Base-by-base conservation (phyloP, 64 coral and sea anemone species). In the Montipora sp. region DNA sequence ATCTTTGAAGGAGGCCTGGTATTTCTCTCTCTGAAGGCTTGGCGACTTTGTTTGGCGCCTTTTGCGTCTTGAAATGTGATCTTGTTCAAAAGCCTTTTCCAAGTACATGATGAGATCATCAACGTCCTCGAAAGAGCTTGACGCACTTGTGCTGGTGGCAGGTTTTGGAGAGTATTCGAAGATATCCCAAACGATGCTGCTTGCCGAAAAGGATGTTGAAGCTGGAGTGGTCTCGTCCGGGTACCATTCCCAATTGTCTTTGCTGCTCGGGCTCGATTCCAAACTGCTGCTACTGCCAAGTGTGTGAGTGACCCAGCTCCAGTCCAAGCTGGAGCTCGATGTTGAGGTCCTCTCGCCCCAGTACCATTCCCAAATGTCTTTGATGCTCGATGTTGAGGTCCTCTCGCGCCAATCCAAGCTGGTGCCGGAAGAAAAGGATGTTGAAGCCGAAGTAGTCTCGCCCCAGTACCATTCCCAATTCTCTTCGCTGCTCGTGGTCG, bases 1-100 rank as follows among this genome's bases (percentile, higher is more conserved):
- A 13, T 23, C 11, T 27, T 6, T 22, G n/a, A 24, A 24, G 11
- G 43, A 60, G 21, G 55, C 80, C 11, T 9, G 20, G 22, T 61
- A 3, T 9, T 53, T 81, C 14, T 44, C 43, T 18, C 44, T 63
- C 2, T 5, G 43, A 16, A 46, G 13, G 59, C 60, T 47, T 2
- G 59, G 15, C 4, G 14, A 47, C 14, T 44, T 14, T 5, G 21
- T 24, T 65, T 83, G 22, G 59, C 80, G 80, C 58, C 59, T 83
- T 27, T 83, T 83, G 20, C 80, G 80, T 66, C 36, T 80, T 21
- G 9, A 36, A 36, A 83, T 55, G 61, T 65, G 80, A 63, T 65
- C 80, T 1, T 18, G 57, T 63, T 66, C 81, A 2, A 44, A 68
- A 19, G 59, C 81, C 81, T 68, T 11, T 12, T 66, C 27, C 15